phyloP scores from a whole-genome alignment of 2,113 vertebrate genomes.

The Bujurquina vittata region DNA sequence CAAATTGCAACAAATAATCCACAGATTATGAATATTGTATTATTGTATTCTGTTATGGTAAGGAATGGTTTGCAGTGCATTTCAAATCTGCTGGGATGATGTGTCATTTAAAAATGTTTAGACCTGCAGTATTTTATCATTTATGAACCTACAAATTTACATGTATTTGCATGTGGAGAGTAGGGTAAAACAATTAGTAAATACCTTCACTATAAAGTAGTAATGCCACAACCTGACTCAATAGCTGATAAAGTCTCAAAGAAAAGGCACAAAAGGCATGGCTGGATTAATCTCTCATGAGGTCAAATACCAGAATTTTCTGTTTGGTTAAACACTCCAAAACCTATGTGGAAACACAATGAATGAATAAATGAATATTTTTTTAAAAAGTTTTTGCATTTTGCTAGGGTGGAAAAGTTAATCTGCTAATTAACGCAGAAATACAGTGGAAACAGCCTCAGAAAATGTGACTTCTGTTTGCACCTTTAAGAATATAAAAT shows the following conservation, averaged over 20 bases:
- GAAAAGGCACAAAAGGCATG: background rate
- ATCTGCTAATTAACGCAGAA: background rate
- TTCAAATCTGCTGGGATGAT: background rate
- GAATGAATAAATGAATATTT: background rate
- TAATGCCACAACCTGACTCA: background rate
- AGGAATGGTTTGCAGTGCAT: background rate
- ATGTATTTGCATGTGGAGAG: background rate
- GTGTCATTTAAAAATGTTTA: background rate
- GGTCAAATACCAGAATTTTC: background rate
- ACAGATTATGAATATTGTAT: background rate
- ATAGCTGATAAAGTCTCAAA: background rate
- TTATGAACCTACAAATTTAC: background rate
- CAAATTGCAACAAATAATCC: too few species aligned
- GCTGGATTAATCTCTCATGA: background rate
- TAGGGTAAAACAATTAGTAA: background rate
- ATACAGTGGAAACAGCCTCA: background rate
- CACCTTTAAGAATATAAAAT: background rate
- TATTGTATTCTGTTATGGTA: background rate
- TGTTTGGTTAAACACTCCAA: background rate
- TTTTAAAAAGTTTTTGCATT: background rate
- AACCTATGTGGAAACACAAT: background rate
- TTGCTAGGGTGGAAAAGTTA: background rate
- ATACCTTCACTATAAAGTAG: background rate
- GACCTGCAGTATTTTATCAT: background rate
- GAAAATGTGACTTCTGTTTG: background rate